Evolutionary conservation across 2,797 vertebrate species (phyloP).

Genomic region (Champsocephalus esox): DNA sequence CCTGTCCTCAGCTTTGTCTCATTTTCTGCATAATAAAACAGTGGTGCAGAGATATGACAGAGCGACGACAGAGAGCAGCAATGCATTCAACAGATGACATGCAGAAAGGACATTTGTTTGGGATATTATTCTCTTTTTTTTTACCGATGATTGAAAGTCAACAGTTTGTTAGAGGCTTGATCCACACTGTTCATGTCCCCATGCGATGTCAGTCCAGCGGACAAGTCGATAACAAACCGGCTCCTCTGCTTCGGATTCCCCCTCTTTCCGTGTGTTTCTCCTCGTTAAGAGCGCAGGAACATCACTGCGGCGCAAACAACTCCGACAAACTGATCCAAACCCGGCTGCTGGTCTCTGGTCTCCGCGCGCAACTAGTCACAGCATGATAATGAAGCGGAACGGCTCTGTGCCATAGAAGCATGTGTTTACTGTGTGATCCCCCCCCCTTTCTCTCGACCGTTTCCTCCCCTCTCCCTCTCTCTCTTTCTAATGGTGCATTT

Average conservation of each 20-base stretch:
- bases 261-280: slow-evolving; percentile 6
- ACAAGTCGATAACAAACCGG: slow-evolving; percentile 57
- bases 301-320: slow-evolving; percentile 59
- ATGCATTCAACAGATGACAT: slow-evolving; percentile 76
- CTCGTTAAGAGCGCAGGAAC: slow-evolving; percentile 53
- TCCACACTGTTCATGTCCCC: slow-evolving; percentile 89
- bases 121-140: neutral
- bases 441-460: slow-evolving; percentile 2
- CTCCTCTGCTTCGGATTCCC: slow-evolving; percentile 6
- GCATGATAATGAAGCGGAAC: slow-evolving; percentile 59
- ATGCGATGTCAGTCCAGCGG: slow-evolving; percentile 80
- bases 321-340: slow-evolving; percentile 50
- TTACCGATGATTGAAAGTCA: slow-evolving; percentile 92
- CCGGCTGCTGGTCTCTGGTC: slow-evolving; percentile 37
- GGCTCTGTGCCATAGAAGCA: slow-evolving; percentile 50
- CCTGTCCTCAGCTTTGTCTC: slow-evolving; percentile 28
- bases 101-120: slow-evolving; percentile 14
- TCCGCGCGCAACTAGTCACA: slow-evolving; percentile 54
- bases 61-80: slow-evolving; percentile 6
- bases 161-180: slow-evolving; percentile 87
- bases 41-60: slow-evolving; percentile 54
- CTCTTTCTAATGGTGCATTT: slow-evolving; percentile 38
- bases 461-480: neutral
- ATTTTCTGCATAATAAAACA: slow-evolving; percentile 38
- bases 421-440: slow-evolving; percentile 38